Evolutionary conservation across 2,888 invertebrate species (phyloP), one percentile per base, ranked within the genome.

Genomic region (Spisula subtruncata): DNA sequence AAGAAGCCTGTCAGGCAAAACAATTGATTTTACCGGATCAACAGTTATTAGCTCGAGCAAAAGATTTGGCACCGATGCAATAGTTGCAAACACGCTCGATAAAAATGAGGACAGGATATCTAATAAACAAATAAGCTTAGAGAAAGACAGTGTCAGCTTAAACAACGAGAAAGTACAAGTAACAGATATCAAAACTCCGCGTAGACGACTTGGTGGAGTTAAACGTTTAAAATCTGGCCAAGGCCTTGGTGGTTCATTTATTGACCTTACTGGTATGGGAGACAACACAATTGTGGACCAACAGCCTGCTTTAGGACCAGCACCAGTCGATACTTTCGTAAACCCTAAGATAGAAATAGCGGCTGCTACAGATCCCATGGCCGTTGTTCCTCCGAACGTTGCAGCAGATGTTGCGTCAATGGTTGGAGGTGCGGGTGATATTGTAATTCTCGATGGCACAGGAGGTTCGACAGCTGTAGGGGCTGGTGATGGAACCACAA

Each of bases 21-120:
- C 87, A 4, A 25, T 88, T 29, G 87, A 88, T 46, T 88, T 88
- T 60, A 56, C 80, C 56, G 75, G 75, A 46, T 75, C 87, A 79
- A n/a, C 32, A 71, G 41, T 56, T 12, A 79, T 85, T 0, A 48
- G 75, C 20, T 80, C 85, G 10, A 85, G 20, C 35, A 56, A 84
- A 75, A 71, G n/a, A 0, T 51, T 48, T 75, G 84, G 51, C 2
- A 71, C 41, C 4, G 51, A 75, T 25, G 10, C 48, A n/a, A n/a
- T 71, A 29, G 20, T 46, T 18, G 32, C 48, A 5, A 75, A 84
- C 16, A 20, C 46, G 0, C 29, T 84, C 18, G 84, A 84, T 66
- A 84, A 51, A 75, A 84, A 46, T 66, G 51, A 51, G n/a, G 8
- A 51, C 14, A 48, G 35, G 20, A 32, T 48, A 10, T 71, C 66